phyloP scores from a whole-genome alignment of 2,888 invertebrate species.

The Hirtodrosophila duncani region DNA sequence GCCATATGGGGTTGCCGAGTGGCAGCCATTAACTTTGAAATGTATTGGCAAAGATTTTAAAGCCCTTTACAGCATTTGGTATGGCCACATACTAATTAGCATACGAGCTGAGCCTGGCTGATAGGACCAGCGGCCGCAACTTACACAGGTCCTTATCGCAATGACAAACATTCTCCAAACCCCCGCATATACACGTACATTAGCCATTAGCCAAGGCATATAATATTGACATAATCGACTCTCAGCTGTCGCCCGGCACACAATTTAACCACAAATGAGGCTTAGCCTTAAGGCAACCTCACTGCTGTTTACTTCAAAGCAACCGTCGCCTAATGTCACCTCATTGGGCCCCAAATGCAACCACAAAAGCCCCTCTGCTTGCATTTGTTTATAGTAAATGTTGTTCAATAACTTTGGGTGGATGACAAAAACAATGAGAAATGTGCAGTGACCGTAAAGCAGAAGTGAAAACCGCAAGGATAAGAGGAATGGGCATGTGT shows the following conservation, averaged over 20 bases:
- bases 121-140: constrained; percentile 36
- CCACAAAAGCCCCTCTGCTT: constrained; percentile 18
- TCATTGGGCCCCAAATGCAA: constrained; percentile 16
- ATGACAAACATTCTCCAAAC: constrained; percentile 34
- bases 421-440: constrained; percentile 18
- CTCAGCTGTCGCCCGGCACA: constrained; percentile 64
- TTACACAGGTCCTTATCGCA: constrained; percentile 58
- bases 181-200: constrained; percentile 28
- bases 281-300: constrained; percentile 61
- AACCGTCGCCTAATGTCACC: constrained; percentile 12
- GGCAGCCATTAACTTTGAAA: constrained; percentile 10
- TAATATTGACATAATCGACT: constrained; percentile 73
- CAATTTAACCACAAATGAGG: constrained; percentile 71
- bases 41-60: constrained; percentile 9
- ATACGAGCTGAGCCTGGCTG: constrained; percentile 32
- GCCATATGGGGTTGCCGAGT: constrained; percentile 29
- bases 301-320: constrained; percentile 58
- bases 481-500: too few relatives aligned
- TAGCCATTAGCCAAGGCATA: constrained; percentile 53
- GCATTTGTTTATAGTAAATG: constrained; percentile 14
- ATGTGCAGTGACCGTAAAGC: too few relatives aligned
- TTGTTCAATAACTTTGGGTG: background rate
- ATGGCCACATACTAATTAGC: constrained; percentile 55
- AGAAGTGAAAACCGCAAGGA: too few relatives aligned
- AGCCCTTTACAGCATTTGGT: constrained; percentile 2